Conservation (phyloP, 1,140 invertebrate genomes). For the Laodelphax striatellus region DNA sequence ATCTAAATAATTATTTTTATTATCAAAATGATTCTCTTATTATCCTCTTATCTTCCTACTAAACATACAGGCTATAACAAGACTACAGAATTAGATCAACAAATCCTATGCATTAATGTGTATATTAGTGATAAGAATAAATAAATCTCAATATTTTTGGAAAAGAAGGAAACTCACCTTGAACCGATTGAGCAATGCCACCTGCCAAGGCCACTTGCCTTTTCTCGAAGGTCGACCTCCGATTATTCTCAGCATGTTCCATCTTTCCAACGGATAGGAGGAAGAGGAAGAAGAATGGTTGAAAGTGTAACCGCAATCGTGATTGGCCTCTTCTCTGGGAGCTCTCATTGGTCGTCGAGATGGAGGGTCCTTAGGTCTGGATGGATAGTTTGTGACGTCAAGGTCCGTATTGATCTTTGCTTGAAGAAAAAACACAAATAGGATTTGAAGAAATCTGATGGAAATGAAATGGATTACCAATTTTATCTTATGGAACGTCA, state of each 20-base stretch:
- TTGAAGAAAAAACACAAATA: not conserved
- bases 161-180: constrained; percentile 36
- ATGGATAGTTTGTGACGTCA: not conserved
- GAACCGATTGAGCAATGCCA: constrained; percentile 73
- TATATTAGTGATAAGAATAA: not conserved
- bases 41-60: too few relatives aligned
- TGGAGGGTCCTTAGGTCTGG: not conserved
- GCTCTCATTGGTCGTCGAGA: not conserved
- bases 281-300: not conserved
- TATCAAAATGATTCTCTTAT: too few relatives aligned
- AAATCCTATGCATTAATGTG: too few relatives aligned
- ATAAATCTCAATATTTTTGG: too few relatives aligned
- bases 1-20: too few relatives aligned
- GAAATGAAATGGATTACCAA: too few relatives aligned
- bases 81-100: too few relatives aligned
- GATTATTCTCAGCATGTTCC: constrained; percentile 60
- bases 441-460: not conserved
- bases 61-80: too few relatives aligned
- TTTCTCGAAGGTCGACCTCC: constrained; percentile 64
- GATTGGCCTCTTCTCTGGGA: too few relatives aligned
- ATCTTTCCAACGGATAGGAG: not conserved
- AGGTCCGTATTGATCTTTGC: not conserved
- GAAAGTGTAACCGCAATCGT: not conserved
- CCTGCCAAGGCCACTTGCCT: constrained; percentile 89
- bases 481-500: too few relatives aligned